phyloP scores from a whole-genome alignment of 2,113 vertebrate genomes.

The Ameiurus melas region DNA sequence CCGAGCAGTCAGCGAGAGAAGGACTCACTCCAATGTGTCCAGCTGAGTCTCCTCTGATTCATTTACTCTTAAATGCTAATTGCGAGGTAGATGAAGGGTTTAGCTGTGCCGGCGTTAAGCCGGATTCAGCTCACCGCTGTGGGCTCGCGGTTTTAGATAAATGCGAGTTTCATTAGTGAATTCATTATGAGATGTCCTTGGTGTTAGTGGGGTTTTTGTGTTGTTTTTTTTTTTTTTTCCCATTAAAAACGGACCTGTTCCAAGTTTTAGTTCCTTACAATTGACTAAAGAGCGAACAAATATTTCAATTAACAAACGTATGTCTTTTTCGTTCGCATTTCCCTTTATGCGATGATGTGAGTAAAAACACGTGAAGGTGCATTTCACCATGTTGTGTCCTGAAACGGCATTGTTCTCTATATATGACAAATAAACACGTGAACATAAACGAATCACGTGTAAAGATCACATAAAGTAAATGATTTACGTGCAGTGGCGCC shows the following conservation, averaged over 20 bases:
- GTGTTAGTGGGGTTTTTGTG: background rate
- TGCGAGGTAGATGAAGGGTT: constrained; percentile 68
- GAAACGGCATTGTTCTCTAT: background rate
- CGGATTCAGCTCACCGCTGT: background rate
- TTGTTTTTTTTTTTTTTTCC: too few relatives aligned
- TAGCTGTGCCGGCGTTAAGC: background rate
- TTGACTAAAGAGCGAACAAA: background rate
- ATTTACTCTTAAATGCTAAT: constrained; percentile 75
- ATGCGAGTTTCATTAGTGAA: constrained; percentile 22
- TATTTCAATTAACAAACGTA: background rate
- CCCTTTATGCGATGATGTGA: too few relatives aligned
- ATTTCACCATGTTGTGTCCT: background rate
- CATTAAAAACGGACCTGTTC: background rate
- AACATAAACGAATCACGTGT: too few relatives aligned
- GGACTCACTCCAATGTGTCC: constrained; percentile 54
- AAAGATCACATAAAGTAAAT: too few relatives aligned
- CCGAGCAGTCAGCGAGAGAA: constrained; percentile 7
- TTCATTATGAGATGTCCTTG: constrained; percentile 27
- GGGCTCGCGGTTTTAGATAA: background rate
- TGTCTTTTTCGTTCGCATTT: background rate
- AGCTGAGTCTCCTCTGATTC: constrained; percentile 70
- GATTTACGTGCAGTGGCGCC: too few relatives aligned
- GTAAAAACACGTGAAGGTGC: background rate
- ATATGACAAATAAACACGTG: background rate
- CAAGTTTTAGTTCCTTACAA: background rate